A percentile compares a stretch with the other conserved stretches of the same genome.
These are phyloP conservation scores for Panurus biarmicus DNA, from an alignment of 2,113 vertebrate genomes.

Conservation along the genomic window DNA sequence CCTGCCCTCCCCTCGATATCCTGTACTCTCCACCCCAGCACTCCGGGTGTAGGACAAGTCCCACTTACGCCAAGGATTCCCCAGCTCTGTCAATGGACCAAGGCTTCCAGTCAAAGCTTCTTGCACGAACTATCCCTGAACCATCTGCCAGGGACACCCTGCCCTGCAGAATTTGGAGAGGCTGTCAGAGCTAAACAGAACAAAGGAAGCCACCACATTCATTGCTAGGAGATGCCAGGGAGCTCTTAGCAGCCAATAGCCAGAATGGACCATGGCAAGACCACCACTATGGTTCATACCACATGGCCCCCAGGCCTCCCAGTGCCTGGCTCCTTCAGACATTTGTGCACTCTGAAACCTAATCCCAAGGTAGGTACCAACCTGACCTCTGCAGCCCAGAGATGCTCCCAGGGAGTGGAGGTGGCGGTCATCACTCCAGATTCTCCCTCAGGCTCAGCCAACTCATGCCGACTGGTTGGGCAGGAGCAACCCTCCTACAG, in stretches of 20 bases:
- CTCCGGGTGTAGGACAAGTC: fast-evolving
- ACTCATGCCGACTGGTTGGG: fast-evolving
- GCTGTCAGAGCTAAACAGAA: neutral
- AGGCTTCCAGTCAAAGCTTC: neutral
- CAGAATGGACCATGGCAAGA: fast-evolving
- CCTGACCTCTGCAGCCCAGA: neutral
- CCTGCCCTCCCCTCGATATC: neutral
- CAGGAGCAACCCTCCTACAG: neutral
- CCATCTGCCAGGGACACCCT: neutral
- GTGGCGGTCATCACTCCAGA: neutral
- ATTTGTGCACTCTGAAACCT: neutral
- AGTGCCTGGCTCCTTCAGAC: neutral
- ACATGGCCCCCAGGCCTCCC: fast-evolving
- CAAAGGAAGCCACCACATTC: no score
- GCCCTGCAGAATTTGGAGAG: neutral
- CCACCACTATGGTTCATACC: neutral
- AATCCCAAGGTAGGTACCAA: neutral
- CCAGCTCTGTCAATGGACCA: neutral
- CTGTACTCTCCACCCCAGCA: neutral
- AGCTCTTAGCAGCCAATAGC: neutral
- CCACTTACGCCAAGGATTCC: neutral
- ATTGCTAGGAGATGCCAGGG: neutral
- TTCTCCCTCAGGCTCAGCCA: neutral
- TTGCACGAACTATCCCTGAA: no score
- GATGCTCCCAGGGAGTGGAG: no score